Evolutionary conservation across 37 sponge, comb jelly and placozoan genomes (phyloP).

Genomic region (Oopsacas minuta): DNA sequence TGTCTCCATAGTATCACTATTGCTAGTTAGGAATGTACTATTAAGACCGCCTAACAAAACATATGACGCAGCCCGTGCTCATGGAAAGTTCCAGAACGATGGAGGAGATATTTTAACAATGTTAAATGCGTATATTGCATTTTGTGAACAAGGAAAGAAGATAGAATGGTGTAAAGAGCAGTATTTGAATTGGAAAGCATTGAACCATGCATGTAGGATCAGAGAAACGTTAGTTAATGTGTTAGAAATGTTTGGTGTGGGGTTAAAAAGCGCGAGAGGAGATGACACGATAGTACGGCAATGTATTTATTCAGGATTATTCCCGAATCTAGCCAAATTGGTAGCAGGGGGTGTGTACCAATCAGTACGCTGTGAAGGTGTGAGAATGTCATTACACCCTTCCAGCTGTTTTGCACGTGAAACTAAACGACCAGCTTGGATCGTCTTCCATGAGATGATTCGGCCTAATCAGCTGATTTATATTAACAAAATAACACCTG

Average conservation of each 20-base stretch:
- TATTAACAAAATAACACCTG: neutral
- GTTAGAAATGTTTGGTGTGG: neutral
- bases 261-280: constrained; percentile 2
- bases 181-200: constrained; percentile 18
- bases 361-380: constrained; percentile 1
- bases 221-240: neutral
- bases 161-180: neutral
- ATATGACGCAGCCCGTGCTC: constrained; percentile 48
- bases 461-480: neutral
- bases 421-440: neutral
- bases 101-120: constrained; percentile 87
- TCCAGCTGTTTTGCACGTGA: constrained; percentile 2
- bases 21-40: constrained; percentile 75
- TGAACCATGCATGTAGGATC: neutral
- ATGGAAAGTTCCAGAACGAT: constrained; percentile 53
- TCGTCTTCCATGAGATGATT: constrained; percentile 1
- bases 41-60: constrained; percentile 41
- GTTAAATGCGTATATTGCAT: constrained; percentile 79
- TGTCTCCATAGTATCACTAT: constrained; percentile 73
- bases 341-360: neutral
- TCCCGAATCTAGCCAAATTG: neutral
- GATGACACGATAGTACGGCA: neutral
- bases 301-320: constrained; percentile 1
- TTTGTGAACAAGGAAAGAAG: constrained; percentile 24
- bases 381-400: constrained; percentile 1